Conservation (phyloP, 1,140 invertebrate species). For the Drosophila pectinifera region DNA sequence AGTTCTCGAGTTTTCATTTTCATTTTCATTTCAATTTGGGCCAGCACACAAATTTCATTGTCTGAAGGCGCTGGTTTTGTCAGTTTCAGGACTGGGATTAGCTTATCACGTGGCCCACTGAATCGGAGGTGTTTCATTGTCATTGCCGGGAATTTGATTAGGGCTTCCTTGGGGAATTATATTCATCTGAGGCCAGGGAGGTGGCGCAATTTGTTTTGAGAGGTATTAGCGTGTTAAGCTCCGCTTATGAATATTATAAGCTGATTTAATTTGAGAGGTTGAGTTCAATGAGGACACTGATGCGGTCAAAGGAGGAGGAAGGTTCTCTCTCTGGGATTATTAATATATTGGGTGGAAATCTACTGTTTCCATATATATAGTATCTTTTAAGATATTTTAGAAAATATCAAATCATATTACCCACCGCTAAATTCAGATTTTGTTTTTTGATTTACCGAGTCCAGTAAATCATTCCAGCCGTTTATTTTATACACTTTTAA, state of each 20-base stretch:
- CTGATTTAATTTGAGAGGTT: background rate
- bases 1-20: slow-evolving; percentile 64
- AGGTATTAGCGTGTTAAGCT: background rate
- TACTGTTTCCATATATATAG: background rate
- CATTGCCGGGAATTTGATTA: slow-evolving; percentile 17
- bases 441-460: slow-evolving; percentile 9
- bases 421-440: slow-evolving; percentile 47
- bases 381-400: background rate
- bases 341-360: background rate
- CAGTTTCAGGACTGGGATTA: slow-evolving; percentile 68
- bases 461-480: slow-evolving; percentile 66
- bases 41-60: slow-evolving; percentile 64
- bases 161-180: slow-evolving; percentile 9
- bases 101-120: slow-evolving; percentile 66
- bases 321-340: background rate
- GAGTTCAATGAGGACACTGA: background rate
- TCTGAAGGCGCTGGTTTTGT: slow-evolving; percentile 68
- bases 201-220: slow-evolving; percentile 30
- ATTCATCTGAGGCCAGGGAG: background rate
- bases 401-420: slow-evolving; percentile 39
- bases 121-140: slow-evolving; percentile 41
- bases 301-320: too few relatives aligned
- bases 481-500: slow-evolving; percentile 75
- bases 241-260: slow-evolving; percentile 7
- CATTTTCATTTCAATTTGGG: slow-evolving; percentile 68